Conservation (phyloP, 2,888 invertebrate genomes). For the Caenorhabditis sp. region DNA sequence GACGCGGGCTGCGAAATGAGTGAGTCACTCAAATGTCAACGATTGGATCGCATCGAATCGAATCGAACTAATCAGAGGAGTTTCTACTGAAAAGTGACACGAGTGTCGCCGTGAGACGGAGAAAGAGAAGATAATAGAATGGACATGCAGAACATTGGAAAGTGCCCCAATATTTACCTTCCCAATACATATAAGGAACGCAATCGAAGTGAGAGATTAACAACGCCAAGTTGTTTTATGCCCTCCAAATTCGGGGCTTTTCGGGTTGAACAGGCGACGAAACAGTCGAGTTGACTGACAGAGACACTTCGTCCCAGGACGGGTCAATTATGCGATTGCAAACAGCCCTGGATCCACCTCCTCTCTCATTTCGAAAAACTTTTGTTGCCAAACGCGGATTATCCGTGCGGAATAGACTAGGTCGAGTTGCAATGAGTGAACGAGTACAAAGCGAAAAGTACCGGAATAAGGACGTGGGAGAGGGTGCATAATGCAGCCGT, state of each 20-base stretch:
- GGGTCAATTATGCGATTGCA: conserved; percentile 42
- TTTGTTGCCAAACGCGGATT: conserved; percentile 37
- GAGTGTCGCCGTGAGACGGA: background rate
- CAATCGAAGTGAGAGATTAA: conserved; percentile 45
- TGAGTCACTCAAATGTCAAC: conserved; percentile 28
- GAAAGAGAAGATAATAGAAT: conserved; percentile 6
- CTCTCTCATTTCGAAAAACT: conserved; percentile 7
- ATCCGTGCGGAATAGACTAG: conserved; percentile 6
- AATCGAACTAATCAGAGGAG: conserved; percentile 8
- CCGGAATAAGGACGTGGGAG: conserved; percentile 25
- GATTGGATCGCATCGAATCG: too few species aligned
- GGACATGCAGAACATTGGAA: conserved; percentile 5
- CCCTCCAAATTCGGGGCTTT: conserved; percentile 25
- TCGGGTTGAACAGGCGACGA: background rate
- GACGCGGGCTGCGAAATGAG: conserved; percentile 15
- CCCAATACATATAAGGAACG: conserved; percentile 42
- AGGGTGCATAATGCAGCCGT: conserved; percentile 26
- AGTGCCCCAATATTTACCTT: conserved; percentile 27
- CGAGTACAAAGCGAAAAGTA: conserved; percentile 37
- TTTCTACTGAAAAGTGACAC: background rate
- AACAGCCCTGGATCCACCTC: conserved; percentile 1
- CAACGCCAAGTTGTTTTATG: conserved; percentile 54
- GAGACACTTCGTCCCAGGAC: background rate
- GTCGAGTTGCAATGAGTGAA: conserved; percentile 31
- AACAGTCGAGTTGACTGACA: too few species aligned